Percentiles rank a stretch among this genome's conserved stretches.
Evolutionary conservation across 2,888 invertebrate species (phyloP).

Genomic region (Onthophagus sagittarius): DNA sequence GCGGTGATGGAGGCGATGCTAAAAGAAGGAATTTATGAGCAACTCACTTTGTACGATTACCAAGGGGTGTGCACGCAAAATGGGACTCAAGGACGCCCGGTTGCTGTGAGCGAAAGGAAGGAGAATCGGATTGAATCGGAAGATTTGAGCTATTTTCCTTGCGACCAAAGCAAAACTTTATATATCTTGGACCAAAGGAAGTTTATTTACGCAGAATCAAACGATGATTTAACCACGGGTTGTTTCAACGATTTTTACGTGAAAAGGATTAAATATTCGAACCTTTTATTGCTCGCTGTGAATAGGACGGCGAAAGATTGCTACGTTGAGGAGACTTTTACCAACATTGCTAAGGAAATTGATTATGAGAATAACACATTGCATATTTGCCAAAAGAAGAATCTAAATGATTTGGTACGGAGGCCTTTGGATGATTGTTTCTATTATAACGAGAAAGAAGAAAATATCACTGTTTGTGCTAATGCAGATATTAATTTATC

Average conservation of each 20-base stretch:
- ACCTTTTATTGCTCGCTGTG: conserved; percentile 72
- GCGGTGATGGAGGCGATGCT: conserved; percentile 75
- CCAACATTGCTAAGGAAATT: conserved; percentile 52
- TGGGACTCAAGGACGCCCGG: conserved; percentile 37
- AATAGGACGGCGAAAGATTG: conserved; percentile 53
- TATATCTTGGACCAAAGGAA: conserved; percentile 62
- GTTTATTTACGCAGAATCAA: conserved; percentile 45
- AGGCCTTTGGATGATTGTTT: conserved; percentile 71
- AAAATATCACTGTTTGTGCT: neutral
- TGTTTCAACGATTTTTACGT: conserved; percentile 62
- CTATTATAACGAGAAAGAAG: conserved; percentile 58
- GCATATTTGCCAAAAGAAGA: conserved; percentile 73
- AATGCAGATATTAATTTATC: neutral
- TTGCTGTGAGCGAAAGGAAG: conserved; percentile 36
- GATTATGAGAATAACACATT: conserved; percentile 50
- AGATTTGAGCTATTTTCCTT: conserved; percentile 54
- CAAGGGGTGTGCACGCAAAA: conserved; percentile 68
- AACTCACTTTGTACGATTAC: conserved; percentile 77
- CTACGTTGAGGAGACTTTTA: conserved; percentile 45
- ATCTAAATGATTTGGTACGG: conserved; percentile 64
- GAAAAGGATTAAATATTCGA: conserved; percentile 70
- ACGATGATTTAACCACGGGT: conserved; percentile 45
- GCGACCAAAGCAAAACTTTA: conserved; percentile 68
- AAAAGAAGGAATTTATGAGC: conserved; percentile 65
- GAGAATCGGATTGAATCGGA: conserved; percentile 24